Evolutionary conservation across 1,140 invertebrate species (phyloP).

Genomic region (Diabrotica undecimpunctata): DNA sequence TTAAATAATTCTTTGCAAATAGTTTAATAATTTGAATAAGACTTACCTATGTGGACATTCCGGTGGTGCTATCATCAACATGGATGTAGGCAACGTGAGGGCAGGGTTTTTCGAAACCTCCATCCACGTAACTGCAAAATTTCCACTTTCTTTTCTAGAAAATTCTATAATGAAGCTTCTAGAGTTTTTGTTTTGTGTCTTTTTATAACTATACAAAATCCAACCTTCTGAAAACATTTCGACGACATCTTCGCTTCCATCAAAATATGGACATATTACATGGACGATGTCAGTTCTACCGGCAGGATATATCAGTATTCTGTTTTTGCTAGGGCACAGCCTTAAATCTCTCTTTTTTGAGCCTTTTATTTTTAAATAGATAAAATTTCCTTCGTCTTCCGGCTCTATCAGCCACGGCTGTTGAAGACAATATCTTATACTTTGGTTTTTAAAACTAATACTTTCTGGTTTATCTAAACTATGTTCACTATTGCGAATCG

Average conservation of each 20-base stretch:
- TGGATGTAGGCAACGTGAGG: conserved; percentile 52
- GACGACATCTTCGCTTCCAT: conserved; percentile 51
- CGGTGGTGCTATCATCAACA: conserved; percentile 57
- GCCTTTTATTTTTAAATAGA: conserved; percentile 67
- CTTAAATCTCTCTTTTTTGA: conserved; percentile 56
- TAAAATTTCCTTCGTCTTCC: conserved; percentile 65
- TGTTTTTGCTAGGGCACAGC: conserved; percentile 66
- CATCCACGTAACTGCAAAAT: conserved; percentile 73
- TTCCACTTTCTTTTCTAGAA: conserved; percentile 64
- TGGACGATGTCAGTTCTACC: conserved; percentile 55
- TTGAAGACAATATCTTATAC: conserved; percentile 56
- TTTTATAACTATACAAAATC: conserved; percentile 52
- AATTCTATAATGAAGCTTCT: conserved; percentile 70
- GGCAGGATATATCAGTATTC: conserved; percentile 70
- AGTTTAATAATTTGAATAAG: not conserved
- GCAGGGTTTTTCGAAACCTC: conserved; percentile 69
- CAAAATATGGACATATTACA: conserved; percentile 61
- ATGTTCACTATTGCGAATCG: conserved; percentile 42
- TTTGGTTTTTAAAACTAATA: conserved; percentile 28
- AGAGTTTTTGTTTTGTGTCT: conserved; percentile 53
- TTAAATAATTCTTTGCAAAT: too few species aligned
- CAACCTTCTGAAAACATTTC: conserved; percentile 74
- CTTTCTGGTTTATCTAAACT: conserved; percentile 27
- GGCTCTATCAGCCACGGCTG: conserved; percentile 77
- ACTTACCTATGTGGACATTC: conserved; percentile 68